Evolutionary conservation across 1,140 invertebrate genomes (phyloP).

Genomic region (Galleria mellonella): DNA sequence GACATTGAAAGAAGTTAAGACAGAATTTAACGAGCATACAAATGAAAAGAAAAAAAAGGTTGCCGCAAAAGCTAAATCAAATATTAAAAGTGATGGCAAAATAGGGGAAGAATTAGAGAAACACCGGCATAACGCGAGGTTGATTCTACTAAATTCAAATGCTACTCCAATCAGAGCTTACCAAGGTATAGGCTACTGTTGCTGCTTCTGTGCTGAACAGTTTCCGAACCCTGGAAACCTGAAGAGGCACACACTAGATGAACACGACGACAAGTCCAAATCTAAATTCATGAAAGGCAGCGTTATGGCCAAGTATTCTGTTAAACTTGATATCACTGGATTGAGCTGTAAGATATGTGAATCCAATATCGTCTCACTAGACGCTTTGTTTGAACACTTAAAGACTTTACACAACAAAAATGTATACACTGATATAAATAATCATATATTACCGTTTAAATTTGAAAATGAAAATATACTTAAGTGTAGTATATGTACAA

Average conservation of each 20-base stretch:
- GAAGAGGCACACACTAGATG: conserved; percentile 34
- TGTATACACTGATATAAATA: conserved; percentile 15
- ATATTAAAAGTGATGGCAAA: no score
- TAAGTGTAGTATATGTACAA: conserved; percentile 44
- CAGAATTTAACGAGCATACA: conserved; percentile 11
- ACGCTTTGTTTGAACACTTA: conserved; percentile 10
- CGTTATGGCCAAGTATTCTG: conserved; percentile 20
- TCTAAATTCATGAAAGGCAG: conserved; percentile 22
- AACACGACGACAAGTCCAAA: conserved; percentile 21
- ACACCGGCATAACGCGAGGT: conserved; percentile 28
- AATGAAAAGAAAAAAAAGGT: neutral
- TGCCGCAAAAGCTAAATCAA: no score
- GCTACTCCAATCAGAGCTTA: conserved; percentile 32
- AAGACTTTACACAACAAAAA: conserved; percentile 13
- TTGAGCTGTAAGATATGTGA: conserved; percentile 34
- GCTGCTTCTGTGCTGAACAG: conserved; percentile 29
- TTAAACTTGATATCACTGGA: conserved; percentile 46
- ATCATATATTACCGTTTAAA: conserved; percentile 19
- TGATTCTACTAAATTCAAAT: conserved; percentile 29
- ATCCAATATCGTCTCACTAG: neutral
- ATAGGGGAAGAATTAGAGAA: conserved; percentile 22
- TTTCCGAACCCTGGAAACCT: conserved; percentile 26
- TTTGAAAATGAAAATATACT: conserved; percentile 11
- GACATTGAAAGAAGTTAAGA: neutral
- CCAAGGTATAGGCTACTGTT: conserved; percentile 21